A percentile compares a stretch with the other conserved stretches of the same genome.
Evolutionary conservation across 2,888 invertebrate species (phyloP).

Genomic region (Protonemura montana): DNA sequence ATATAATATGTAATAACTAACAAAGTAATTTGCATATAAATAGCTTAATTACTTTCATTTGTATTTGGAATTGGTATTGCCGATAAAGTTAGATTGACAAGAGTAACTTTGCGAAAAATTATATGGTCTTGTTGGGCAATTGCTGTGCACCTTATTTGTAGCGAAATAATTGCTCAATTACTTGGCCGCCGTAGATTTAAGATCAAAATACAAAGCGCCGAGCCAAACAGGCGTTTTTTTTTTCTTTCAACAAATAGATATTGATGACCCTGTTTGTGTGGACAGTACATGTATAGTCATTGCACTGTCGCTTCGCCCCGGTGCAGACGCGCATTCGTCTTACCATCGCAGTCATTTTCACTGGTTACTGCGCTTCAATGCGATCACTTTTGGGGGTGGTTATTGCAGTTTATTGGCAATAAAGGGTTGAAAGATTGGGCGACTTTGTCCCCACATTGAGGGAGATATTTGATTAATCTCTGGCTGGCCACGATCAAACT

Average conservation of each 20-base stretch:
- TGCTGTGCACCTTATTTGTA: background rate
- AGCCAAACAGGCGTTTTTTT: background rate
- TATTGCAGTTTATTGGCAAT: background rate
- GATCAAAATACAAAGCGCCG: background rate
- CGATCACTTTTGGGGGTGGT: background rate
- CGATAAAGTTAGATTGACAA: background rate
- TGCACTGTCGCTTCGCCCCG: background rate
- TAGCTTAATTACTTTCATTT: conserved; percentile 35
- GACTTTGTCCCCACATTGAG: too few relatives aligned
- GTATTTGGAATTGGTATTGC: background rate
- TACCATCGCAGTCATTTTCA: background rate
- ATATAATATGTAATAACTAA: conserved; percentile 19
- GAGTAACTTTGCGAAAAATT: background rate
- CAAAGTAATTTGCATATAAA: conserved; percentile 28
- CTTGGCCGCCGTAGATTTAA: background rate
- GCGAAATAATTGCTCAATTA: background rate
- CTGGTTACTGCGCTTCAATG: background rate
- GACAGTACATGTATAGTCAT: background rate
- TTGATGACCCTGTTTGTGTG: background rate
- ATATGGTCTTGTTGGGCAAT: background rate
- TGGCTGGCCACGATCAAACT: too few relatives aligned
- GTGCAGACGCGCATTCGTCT: background rate
- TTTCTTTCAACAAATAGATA: background rate
- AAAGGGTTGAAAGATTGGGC: background rate
- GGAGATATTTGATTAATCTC: too few relatives aligned